A percentile compares a stretch with the other conserved stretches of the same genome.
Conservation (phyloP, 1,140 invertebrate species). For the Apocrypta bakeri region DNA sequence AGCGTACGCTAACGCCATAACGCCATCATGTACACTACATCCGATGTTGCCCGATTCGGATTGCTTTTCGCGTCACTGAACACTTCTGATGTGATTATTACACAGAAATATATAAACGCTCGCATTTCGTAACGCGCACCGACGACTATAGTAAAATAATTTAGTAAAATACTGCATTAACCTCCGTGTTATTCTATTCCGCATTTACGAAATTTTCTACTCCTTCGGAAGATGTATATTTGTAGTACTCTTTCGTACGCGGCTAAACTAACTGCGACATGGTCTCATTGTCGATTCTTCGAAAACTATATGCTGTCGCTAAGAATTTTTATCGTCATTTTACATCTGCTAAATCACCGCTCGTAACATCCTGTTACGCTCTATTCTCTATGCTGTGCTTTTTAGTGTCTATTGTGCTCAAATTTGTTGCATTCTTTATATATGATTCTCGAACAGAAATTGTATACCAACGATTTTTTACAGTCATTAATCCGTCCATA, state of each 20-base stretch:
- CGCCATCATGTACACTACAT: too few relatives aligned
- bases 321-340: slow-evolving; percentile 45
- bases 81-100: too few relatives aligned
- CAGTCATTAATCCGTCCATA: neutral
- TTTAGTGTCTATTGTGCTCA: neutral
- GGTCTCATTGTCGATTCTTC: neutral
- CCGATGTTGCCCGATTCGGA: too few relatives aligned
- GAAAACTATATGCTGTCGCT: slow-evolving; percentile 6
- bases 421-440: neutral
- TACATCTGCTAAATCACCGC: slow-evolving; percentile 41
- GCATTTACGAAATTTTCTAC: neutral
- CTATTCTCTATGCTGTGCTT: neutral
- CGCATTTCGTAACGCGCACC: too few relatives aligned
- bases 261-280: neutral
- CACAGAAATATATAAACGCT: too few relatives aligned
- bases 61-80: too few relatives aligned
- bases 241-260: neutral
- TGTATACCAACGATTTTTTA: neutral
- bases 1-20: too few relatives aligned
- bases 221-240: neutral
- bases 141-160: too few relatives aligned
- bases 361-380: slow-evolving; percentile 49
- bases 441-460: neutral
- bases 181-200: neutral
- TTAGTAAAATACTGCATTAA: too few relatives aligned